Evolutionary conservation across 2,888 invertebrate genomes (phyloP), one percentile per base, ranked within the genome.

Genomic region (Acheta domesticus): DNA sequence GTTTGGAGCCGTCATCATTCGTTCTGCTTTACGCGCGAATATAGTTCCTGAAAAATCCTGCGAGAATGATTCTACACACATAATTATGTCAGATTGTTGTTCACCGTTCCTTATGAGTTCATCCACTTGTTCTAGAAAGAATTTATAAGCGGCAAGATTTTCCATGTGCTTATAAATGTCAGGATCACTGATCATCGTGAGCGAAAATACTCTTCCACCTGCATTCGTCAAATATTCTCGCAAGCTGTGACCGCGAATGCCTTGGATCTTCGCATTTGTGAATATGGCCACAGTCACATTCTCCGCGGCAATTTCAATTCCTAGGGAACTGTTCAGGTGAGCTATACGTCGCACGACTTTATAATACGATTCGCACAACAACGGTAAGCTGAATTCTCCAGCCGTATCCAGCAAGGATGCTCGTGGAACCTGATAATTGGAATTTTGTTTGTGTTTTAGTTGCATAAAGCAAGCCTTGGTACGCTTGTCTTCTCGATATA

Each of bases 111-210:
- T n/a, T 19, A 62, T 8, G 62, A 62, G 62, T 5, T 62, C 62
- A 19, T 62, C 62, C n/a, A 62, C 16, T 62, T 62, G 62, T 62
- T 62, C 62, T 8, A 62, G 14, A n/a, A 62, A 62, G 16, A 62
- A 19, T 12, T 62, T 62, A 62, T 62, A 62, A n/a, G 62, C n/a
- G 4, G n/a, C n/a, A 62, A 62, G 62, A 19, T 62, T n/a, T 62
- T 62, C 62, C 62, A 62, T 62, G 62, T 62, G 62, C 62, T 62
- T 62, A 62, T 62, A n/a, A n/a, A 62, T 62, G n/a, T 62, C 62
- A 62, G 62, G 62, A 62, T 62, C 62, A 62, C 62, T 62, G 3
- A 19, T 14, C n/a, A 0, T 14, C 62, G 62, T 62, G n/a, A 62
- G n/a, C 14, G 62, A 62, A 62, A 62, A 19, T 1, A 62, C 62